Evolutionary conservation across 2,113 vertebrate species (phyloP).

Genomic region (Xiphophorus hellerii): DNA sequence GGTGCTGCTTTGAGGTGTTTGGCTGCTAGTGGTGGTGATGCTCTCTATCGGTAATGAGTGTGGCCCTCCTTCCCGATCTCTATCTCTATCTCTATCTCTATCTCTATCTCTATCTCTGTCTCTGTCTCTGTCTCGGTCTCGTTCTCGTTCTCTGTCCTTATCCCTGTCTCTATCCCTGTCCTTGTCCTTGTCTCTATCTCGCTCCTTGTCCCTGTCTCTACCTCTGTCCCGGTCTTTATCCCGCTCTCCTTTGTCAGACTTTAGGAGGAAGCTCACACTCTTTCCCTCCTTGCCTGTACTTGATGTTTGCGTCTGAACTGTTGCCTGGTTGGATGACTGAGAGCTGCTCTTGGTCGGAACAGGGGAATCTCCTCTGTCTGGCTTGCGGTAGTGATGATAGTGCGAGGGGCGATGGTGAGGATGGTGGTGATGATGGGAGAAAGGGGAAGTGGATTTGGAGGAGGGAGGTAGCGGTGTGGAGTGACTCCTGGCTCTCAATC

Average conservation of each 20-base stretch:
- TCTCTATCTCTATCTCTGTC: constrained; percentile 15
- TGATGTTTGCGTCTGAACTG: constrained; percentile 77
- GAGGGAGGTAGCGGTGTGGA: constrained; percentile 91
- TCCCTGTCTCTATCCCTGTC: constrained; percentile 31
- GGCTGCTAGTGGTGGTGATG: constrained; percentile 35
- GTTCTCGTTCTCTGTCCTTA: background rate
- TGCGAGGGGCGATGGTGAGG: constrained; percentile 84
- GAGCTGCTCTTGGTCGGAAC: constrained; percentile 82
- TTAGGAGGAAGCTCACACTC: constrained; percentile 80
- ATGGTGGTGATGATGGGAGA: constrained; percentile 87
- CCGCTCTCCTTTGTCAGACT: constrained; percentile 78
- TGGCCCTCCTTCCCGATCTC: constrained; percentile 62
- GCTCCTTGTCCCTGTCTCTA: constrained; percentile 48
- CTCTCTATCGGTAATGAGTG: constrained; percentile 66
- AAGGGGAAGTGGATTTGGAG: constrained; percentile 85
- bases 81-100: constrained; percentile 5
- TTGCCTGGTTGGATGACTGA: constrained; percentile 73
- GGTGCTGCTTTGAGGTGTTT: constrained; percentile 74
- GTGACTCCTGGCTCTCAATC: constrained; percentile 89
- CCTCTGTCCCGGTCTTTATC: constrained; percentile 76
- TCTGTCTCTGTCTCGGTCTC: constrained; percentile 11
- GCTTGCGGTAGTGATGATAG: constrained; percentile 85
- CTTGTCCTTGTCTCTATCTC: constrained; percentile 31
- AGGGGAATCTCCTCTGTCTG: constrained; percentile 82
- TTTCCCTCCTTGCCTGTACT: constrained; percentile 77